These are phyloP conservation scores for Epinephelus coioides DNA, from an alignment of 2,797 vertebrate species.

Conservation along the genomic window DNA sequence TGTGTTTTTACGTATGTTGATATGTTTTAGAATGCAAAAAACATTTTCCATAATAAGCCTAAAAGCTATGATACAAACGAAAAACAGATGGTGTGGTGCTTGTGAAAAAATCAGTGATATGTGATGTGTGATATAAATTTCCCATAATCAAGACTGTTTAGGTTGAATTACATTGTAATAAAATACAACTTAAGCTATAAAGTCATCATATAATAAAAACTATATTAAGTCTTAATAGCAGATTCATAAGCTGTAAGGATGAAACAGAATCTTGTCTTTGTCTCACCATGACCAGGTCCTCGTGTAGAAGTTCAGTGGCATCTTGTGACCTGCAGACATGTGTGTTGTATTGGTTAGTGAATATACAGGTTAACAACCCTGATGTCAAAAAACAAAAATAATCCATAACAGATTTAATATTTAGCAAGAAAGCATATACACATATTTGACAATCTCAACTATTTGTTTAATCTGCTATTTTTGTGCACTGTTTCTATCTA, in stretches of 20 bases:
- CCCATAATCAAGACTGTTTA: neutral
- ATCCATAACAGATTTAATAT: too few species aligned
- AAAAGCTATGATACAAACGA: too few species aligned
- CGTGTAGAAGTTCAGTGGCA: constrained; percentile 92
- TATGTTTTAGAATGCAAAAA: too few species aligned
- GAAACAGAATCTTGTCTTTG: neutral
- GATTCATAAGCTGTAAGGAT: neutral
- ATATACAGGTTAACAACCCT: neutral
- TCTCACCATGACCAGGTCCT: constrained; percentile 92
- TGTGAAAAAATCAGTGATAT: neutral
- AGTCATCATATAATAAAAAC: neutral
- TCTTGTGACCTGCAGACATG: constrained; percentile 88
- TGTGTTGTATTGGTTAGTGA: neutral
- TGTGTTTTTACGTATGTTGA: too few species aligned
- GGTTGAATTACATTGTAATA: neutral
- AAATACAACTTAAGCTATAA: neutral
- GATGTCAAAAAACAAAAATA: neutral
- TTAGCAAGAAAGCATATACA: too few species aligned
- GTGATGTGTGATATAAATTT: neutral
- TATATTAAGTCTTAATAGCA: neutral
- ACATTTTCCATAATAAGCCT: too few species aligned
- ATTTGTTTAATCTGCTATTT: too few species aligned
- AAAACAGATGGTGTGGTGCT: too few species aligned
- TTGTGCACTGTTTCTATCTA: too few species aligned
- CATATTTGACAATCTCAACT: too few species aligned